Evolutionary conservation across 2,888 invertebrate species (phyloP), one percentile per base, ranked within the genome.

Genomic region (Amiota mariae): DNA sequence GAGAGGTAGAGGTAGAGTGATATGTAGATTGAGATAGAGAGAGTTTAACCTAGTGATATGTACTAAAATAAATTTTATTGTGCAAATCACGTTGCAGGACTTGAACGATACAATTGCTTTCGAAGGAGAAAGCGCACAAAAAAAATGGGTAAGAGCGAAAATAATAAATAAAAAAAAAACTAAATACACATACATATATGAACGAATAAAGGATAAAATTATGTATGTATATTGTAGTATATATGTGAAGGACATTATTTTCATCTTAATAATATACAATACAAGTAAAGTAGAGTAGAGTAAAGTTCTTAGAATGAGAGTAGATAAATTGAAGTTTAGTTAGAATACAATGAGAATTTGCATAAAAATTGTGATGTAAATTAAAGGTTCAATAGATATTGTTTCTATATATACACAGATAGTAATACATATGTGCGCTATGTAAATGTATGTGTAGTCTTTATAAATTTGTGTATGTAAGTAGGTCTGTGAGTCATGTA

Each of bases 331-430:
- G 36, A 36, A 24, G 2, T 24, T 24, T 24, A 24, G 24, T 24
- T 24, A 24, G 24, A 24, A 24, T 24, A 24, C 24, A 24, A 24
- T 24, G 15, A 57, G 10, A 18, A 15, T 47, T 48, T 48, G 46
- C 49, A 67, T 68, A 12, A 80, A 81, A 82, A 82, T 82, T 81
- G 80, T 77, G 78, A 81, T 78, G 79, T 78, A 80, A 83, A 83
- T 82, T 85, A 80, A 82, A 82, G 83, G 85, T 85, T 83, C 85
- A 85, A 83, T 83, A 83, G 85, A 82, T 75, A 68, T 75, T 54
- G n/a, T 48, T 20, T 47, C 15, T 49, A 49, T 18, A 15, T 61
- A 51, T 46, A 46, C 63, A 67, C 36, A 71, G 67, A 76, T 15
- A 36, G 11, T 11, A 11, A 46, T 36, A 24, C n/a, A 36, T 36